Evolutionary conservation across 1,140 invertebrate genomes (phyloP).

Genomic region (Drosophila willistoni): DNA sequence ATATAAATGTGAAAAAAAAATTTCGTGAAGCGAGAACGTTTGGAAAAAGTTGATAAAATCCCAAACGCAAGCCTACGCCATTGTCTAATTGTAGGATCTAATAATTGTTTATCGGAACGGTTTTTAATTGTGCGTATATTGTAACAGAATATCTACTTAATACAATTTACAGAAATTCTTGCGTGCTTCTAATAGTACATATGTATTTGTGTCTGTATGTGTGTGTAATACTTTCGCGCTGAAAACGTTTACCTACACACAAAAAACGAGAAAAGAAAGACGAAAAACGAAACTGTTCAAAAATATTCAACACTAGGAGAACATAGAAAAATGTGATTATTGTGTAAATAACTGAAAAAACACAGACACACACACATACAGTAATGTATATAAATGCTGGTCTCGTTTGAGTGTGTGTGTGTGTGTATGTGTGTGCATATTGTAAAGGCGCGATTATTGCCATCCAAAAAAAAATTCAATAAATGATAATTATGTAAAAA

Average conservation of each 20-base stretch:
- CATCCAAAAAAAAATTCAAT: slow-evolving; percentile 67
- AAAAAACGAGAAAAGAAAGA: slow-evolving; percentile 40
- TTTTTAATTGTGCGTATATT: slow-evolving; percentile 66
- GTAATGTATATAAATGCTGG: background rate
- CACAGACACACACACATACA: slow-evolving; percentile 55
- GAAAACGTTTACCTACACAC: slow-evolving; percentile 67
- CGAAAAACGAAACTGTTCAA: slow-evolving; percentile 3
- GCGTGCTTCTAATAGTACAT: slow-evolving; percentile 64
- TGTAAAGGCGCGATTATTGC: slow-evolving; percentile 69
- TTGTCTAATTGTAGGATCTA: slow-evolving; percentile 39
- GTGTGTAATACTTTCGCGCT: slow-evolving; percentile 72
- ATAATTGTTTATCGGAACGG: slow-evolving; percentile 41
- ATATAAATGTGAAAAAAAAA: slow-evolving; percentile 77
- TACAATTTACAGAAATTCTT: slow-evolving; percentile 74
- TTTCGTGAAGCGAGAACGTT: slow-evolving; percentile 68
- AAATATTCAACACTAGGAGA: slow-evolving; percentile 18
- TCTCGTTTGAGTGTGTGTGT: slow-evolving; percentile 15
- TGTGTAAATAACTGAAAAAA: slow-evolving; percentile 80
- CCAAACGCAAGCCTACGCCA: slow-evolving; percentile 53
- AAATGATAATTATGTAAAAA: slow-evolving; percentile 70
- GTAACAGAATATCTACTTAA: slow-evolving; percentile 50
- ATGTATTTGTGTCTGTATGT: slow-evolving; percentile 38
- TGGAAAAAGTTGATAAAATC: slow-evolving; percentile 28
- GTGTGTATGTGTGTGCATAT: slow-evolving; percentile 39
- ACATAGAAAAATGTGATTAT: slow-evolving; percentile 47